Evolutionary conservation across 2,113 vertebrate species (phyloP).

Genomic region (Phainopepla nitens): DNA sequence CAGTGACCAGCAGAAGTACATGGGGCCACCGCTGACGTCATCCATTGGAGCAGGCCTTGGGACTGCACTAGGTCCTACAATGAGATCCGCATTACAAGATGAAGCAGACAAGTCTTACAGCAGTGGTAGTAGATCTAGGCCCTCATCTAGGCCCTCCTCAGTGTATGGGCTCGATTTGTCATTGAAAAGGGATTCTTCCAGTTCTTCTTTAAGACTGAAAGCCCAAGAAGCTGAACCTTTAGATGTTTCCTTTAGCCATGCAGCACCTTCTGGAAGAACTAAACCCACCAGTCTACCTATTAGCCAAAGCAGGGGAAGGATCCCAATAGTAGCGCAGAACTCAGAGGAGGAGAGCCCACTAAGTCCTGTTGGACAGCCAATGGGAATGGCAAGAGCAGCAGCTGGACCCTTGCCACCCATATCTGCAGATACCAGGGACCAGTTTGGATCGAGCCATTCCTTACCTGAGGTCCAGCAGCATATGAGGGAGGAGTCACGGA

Average conservation of each 20-base stretch:
- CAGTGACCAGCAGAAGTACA: constrained; percentile 94
- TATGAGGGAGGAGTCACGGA: constrained; percentile 96
- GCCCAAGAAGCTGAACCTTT: constrained; percentile 87
- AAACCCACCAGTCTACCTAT: constrained; percentile 97
- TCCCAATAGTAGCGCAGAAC: constrained; percentile 97
- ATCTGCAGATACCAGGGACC: constrained; percentile 95
- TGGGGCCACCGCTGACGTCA: constrained; percentile 80
- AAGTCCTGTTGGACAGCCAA: constrained; percentile 97
- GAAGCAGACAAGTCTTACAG: constrained; percentile 88
- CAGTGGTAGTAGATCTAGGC: constrained; percentile 89
- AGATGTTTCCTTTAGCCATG: constrained; percentile 88
- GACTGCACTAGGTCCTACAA: constrained; percentile 76
- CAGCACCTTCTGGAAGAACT: constrained; percentile 85
- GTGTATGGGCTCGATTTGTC: constrained; percentile 97
- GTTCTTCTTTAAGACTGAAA: constrained; percentile 92
- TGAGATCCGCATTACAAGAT: constrained; percentile 85
- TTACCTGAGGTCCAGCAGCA: constrained; percentile 98
- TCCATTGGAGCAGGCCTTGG: constrained; percentile 87
- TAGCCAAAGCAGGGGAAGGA: constrained; percentile 94
- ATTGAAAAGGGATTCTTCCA: constrained; percentile 93
- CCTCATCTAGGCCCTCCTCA: constrained; percentile 93
- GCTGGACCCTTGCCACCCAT: constrained; percentile 97
- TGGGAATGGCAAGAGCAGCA: constrained; percentile 98
- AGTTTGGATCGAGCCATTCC: constrained; percentile 98
- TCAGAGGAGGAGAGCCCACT: constrained; percentile 98